phyloP scores from a whole-genome alignment of 2,797 vertebrate species.

The Lycodopsis pacificus region DNA sequence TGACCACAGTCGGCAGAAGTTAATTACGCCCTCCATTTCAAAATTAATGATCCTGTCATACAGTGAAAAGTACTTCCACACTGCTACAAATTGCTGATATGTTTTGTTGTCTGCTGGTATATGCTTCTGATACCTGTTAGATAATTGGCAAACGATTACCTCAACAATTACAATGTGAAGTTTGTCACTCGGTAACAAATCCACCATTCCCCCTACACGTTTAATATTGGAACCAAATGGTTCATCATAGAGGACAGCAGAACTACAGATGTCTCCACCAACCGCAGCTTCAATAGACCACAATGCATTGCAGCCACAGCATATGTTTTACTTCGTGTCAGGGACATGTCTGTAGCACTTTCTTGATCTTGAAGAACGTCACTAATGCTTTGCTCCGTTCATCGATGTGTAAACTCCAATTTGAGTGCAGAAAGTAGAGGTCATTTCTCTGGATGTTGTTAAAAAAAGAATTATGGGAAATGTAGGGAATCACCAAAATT shows the following conservation, averaged over 20 bases:
- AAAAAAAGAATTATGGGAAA: conserved; percentile 10
- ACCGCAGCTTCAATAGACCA: conserved; percentile 2
- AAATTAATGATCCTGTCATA: not conserved
- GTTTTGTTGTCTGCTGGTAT: not conserved
- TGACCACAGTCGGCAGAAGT: not conserved
- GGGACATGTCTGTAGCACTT: not conserved
- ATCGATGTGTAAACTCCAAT: not conserved
- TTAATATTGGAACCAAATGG: too few relatives aligned
- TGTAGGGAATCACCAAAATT: not conserved
- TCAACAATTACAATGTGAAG: not conserved
- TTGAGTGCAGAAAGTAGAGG: not conserved
- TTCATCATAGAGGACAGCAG: too few relatives aligned
- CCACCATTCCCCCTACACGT: not conserved
- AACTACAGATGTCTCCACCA: not conserved
- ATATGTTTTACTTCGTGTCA: conserved; percentile 1
- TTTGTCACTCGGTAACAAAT: not conserved
- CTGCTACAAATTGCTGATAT: not conserved
- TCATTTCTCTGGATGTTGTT: not conserved
- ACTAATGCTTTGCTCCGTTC: not conserved
- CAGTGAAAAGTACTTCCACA: not conserved
- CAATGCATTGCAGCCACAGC: conserved; percentile 8
- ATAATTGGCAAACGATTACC: not conserved
- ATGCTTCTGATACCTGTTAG: not conserved
- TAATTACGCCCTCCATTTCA: not conserved
- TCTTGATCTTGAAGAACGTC: not conserved